These are phyloP conservation scores for Parasteatoda tepidariorum DNA, from an alignment of 1,140 invertebrate species.

Conservation along the genomic window DNA sequence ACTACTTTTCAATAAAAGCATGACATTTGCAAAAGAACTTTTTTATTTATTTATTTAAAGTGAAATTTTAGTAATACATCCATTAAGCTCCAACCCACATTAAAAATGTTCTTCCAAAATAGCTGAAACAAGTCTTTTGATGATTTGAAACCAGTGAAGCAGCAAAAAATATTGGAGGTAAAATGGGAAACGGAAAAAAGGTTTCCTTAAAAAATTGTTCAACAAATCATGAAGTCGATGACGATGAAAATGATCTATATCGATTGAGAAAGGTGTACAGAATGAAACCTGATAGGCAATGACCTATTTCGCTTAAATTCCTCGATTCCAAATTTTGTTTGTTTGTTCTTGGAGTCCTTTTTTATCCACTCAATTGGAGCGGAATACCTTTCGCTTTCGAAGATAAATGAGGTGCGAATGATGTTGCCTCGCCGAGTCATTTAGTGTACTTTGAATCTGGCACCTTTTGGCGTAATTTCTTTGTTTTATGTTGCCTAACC, in stretches of 20 bases:
- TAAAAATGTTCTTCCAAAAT: slow-evolving; percentile 5
- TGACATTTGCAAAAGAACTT: too few relatives aligned
- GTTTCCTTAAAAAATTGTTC: not conserved
- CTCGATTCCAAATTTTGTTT: not conserved
- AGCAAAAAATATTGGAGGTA: not conserved
- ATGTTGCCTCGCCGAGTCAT: not conserved
- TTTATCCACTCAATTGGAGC: not conserved
- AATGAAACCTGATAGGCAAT: slow-evolving; percentile 5
- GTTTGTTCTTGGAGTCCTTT: not conserved
- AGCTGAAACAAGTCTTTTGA: slow-evolving; percentile 18
- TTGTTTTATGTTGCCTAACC: not conserved
- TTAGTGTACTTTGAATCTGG: not conserved
- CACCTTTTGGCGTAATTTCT: not conserved
- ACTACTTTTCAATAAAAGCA: too few relatives aligned
- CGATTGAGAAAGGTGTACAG: slow-evolving; percentile 3
- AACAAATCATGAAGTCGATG: slow-evolving; percentile 14
- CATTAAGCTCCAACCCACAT: too few relatives aligned
- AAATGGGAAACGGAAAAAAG: not conserved
- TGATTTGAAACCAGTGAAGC: not conserved
- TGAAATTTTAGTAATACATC: too few relatives aligned
- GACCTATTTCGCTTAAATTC: slow-evolving; percentile 29
- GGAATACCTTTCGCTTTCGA: slow-evolving; percentile 12
- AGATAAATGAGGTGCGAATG: slow-evolving; percentile 16
- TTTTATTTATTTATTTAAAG: too few relatives aligned
- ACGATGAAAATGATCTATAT: slow-evolving; percentile 30